phyloP scores from a whole-genome alignment of 1,140 invertebrate genomes.

The Glossosoma conforme region DNA sequence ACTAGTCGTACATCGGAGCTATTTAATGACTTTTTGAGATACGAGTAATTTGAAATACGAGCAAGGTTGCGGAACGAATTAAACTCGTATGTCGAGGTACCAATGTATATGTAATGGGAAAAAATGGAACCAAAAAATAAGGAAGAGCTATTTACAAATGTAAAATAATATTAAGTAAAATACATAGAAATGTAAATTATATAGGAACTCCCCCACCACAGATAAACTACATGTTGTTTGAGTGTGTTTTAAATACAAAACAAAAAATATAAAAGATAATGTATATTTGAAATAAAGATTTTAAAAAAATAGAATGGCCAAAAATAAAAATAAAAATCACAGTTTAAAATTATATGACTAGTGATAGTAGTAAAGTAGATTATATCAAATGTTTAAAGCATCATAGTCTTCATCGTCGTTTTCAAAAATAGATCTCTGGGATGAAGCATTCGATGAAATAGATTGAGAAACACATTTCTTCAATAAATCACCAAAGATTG shows the following conservation, averaged over 20 bases:
- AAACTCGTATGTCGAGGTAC: too few relatives aligned
- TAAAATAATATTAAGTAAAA: too few relatives aligned
- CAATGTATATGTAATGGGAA: too few relatives aligned
- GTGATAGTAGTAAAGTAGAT: conserved; percentile 1
- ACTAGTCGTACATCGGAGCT: too few relatives aligned
- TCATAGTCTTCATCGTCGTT: conserved; percentile 45
- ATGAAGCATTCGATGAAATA: background rate
- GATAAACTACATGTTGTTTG: background rate
- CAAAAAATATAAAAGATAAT: background rate
- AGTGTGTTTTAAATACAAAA: background rate
- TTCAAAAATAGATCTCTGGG: conserved; percentile 47
- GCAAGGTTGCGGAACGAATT: too few relatives aligned
- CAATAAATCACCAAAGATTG: too few relatives aligned
- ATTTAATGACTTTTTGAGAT: too few relatives aligned
- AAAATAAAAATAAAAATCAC: background rate
- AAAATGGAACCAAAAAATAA: too few relatives aligned
- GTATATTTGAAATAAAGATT: background rate
- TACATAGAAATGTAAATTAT: too few relatives aligned
- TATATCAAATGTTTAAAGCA: conserved; percentile 42
- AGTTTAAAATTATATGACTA: conserved; percentile 1
- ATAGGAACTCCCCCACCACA: background rate
- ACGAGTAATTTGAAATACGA: too few relatives aligned
- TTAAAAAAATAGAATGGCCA: conserved; percentile 4
- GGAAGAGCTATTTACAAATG: too few relatives aligned
- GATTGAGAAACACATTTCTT: too few relatives aligned